Base-by-base conservation (phyloP, 2,797 vertebrate genomes). In the Austrolebias charrua region DNA sequence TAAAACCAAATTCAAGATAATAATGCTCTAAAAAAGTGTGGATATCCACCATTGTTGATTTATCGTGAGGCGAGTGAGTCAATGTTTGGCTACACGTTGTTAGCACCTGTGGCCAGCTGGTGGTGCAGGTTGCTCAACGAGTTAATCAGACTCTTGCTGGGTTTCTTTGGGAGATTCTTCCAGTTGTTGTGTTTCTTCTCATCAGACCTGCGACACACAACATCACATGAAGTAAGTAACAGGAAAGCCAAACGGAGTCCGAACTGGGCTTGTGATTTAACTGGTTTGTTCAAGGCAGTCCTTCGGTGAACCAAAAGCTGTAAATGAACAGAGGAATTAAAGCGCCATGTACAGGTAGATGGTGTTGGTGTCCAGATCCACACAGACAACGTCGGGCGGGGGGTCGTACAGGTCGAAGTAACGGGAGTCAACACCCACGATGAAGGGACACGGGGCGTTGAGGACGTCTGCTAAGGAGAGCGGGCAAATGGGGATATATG, bases 341-440 rank as follows among this genome's bases (percentile, higher is more conserved):
- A 53, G 48, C 8, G 16, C 1, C 3, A 42, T 96, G 88, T 94
- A 99, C 98, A 96, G 86, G 91, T 97, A 98, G 69, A 99, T 95
- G 64, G 95, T 97, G 89, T 96, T 97, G 74, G 98, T 99, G 91
- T 99, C 98, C 91, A 99, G 92, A 80, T 99, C 98, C 90, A 98
- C 93, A 82, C 98, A 99, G 79, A 98, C 95, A 47, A 99, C 96
- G 85, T 99, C 98, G 29, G 94, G 92, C 8, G 98, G 98, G 47
- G 97, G 98, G 81, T 99, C 97, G 4, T 98, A 98, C 63, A 99
- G 94, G 90, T 99, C 98, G 85, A 99, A 99, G 81, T 97, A 99
- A 82, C 97, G 94, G n/a, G 97, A 99, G 91, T 99, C 98, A 69
- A 99, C 97, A 14, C 98, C 98, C 78, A 98, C 96, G 74, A 99